Conservation (phyloP, 2,113 vertebrate species). For the Addax nasomaculatus region DNA sequence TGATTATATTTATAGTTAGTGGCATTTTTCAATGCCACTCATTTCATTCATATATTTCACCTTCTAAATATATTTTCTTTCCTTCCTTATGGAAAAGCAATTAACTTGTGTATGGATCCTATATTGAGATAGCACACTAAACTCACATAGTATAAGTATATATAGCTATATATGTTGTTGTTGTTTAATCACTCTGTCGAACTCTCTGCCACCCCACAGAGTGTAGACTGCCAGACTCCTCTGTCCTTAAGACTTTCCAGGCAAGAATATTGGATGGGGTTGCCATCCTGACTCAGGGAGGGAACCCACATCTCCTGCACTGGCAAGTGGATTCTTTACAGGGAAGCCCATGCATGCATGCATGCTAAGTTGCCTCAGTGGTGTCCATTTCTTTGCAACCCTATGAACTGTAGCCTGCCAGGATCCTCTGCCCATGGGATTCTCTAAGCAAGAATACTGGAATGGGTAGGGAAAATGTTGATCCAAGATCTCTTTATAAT, state of each 20-base stretch:
- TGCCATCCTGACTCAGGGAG: neutral
- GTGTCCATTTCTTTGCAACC: neutral
- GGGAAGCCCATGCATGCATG: neutral
- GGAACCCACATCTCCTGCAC: neutral
- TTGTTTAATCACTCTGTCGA: neutral
- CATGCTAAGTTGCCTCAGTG: neutral
- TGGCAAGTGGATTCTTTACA: neutral
- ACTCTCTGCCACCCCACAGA: neutral
- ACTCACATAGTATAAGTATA: neutral
- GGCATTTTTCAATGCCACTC: neutral
- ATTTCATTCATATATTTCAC: neutral
- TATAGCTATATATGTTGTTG: neutral
- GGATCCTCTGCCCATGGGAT: neutral
- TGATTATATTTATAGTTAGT: neutral
- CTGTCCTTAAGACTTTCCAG: neutral
- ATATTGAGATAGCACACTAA: neutral
- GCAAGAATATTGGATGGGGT: neutral
- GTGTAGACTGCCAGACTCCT: neutral
- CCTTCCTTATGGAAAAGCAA: neutral
- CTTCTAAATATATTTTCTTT: neutral
- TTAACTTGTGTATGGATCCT: neutral
- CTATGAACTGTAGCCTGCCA: neutral
- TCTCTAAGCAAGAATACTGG: neutral
- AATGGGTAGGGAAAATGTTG: neutral
- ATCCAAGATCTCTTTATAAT: neutral